Evolutionary conservation across 2,797 vertebrate genomes (phyloP).

Genomic region (Silurus aristotelis): DNA sequence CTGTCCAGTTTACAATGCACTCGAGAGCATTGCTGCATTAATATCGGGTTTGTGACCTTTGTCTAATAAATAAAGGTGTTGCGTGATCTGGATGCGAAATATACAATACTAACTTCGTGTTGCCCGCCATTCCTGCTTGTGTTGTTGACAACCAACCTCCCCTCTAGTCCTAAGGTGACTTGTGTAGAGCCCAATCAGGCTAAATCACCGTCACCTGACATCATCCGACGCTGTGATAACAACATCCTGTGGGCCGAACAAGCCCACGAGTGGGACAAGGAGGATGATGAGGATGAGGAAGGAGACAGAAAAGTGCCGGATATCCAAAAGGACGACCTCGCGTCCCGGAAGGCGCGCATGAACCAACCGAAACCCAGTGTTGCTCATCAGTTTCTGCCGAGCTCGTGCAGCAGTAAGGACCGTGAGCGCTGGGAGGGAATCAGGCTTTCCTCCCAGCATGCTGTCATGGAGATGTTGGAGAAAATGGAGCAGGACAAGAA

Average conservation of each 20-base stretch:
- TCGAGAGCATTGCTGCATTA: background rate
- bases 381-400: slow-evolving; percentile 71
- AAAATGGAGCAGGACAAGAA: slow-evolving; percentile 68
- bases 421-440: slow-evolving; percentile 77
- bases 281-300: slow-evolving; percentile 73
- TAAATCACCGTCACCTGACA: slow-evolving; percentile 72
- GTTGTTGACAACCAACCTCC: slow-evolving; percentile 34
- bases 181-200: slow-evolving; percentile 71
- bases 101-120: background rate
- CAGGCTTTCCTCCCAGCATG: slow-evolving; percentile 72
- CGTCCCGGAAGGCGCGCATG: slow-evolving; percentile 71
- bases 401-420: slow-evolving; percentile 71
- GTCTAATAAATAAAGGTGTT: background rate
- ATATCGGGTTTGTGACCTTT: background rate
- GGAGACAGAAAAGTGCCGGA: slow-evolving; percentile 78
- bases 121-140: background rate
- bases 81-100: background rate
- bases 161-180: slow-evolving; percentile 62
- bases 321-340: slow-evolving; percentile 89
- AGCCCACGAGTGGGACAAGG: slow-evolving; percentile 76
- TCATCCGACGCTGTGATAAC: slow-evolving; percentile 86
- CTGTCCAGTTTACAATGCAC: background rate
- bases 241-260: slow-evolving; percentile 75
- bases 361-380: slow-evolving; percentile 56
- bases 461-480: slow-evolving; percentile 71